Evolutionary conservation across 2,888 invertebrate genomes (phyloP).

Genomic region (Caenorhabditis virilis): DNA sequence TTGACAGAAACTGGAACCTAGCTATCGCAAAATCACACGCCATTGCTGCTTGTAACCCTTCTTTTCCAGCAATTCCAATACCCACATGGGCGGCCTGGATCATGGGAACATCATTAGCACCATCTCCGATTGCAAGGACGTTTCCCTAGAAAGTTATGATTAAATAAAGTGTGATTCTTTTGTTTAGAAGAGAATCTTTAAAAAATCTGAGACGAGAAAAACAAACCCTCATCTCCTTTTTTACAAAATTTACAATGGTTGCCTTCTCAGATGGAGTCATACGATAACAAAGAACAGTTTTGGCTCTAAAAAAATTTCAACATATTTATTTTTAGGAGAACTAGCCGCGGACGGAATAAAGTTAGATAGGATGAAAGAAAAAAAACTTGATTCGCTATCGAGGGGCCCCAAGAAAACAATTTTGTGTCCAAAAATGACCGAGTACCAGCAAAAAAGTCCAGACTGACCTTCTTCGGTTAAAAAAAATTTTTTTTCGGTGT

Average conservation of each 20-base stretch:
- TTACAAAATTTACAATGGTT: conserved; percentile 80
- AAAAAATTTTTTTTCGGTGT: no score
- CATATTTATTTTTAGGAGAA: background rate
- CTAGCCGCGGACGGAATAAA: no score
- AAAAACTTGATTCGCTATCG: no score
- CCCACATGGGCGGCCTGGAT: conserved; percentile 89
- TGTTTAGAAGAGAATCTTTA: no score
- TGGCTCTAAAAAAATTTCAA: conserved; percentile 17
- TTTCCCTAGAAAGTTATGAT: conserved; percentile 75
- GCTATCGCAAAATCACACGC: conserved; percentile 95
- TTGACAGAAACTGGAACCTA: conserved; percentile 80
- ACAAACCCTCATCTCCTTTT: no score
- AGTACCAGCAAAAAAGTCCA: no score
- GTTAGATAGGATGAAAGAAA: no score
- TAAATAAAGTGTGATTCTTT: no score
- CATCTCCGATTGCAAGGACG: conserved; percentile 80
- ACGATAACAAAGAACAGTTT: conserved; percentile 87
- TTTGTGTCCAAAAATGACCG: no score
- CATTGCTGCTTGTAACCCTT: conserved; percentile 98
- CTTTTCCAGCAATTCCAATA: conserved; percentile 91
- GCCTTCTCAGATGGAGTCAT: conserved; percentile 85
- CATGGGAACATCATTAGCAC: conserved; percentile 68
- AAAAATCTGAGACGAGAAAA: no score
- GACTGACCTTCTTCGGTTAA: no score
- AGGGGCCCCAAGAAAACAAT: no score